phyloP scores from a whole-genome alignment of 1,140 invertebrate species.

The Drosophila cardini region DNA sequence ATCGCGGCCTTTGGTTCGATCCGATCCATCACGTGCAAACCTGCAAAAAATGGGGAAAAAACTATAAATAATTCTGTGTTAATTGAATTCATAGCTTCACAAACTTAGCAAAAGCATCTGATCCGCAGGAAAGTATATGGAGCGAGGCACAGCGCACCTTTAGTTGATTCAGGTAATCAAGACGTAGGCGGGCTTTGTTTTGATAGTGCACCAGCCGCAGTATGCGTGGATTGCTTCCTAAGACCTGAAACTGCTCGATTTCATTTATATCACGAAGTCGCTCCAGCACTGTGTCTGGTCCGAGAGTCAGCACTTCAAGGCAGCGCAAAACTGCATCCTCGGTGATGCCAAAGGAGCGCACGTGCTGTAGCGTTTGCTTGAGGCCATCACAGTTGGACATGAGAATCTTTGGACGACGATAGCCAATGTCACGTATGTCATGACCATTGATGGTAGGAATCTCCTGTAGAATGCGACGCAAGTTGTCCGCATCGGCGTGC shows the following conservation, averaged over 20 bases:
- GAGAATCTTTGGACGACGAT: slow-evolving; percentile 86
- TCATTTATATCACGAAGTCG: slow-evolving; percentile 85
- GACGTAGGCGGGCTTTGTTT: slow-evolving; percentile 85
- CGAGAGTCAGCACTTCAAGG: slow-evolving; percentile 86
- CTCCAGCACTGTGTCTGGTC: slow-evolving; percentile 85
- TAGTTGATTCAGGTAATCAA: slow-evolving; percentile 86
- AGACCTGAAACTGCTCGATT: slow-evolving; percentile 86
- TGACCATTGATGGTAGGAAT: slow-evolving; percentile 85
- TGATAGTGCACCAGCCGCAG: slow-evolving; percentile 86
- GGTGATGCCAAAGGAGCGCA: slow-evolving; percentile 85
- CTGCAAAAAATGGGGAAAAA: slow-evolving; percentile 67
- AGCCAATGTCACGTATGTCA: slow-evolving; percentile 85
- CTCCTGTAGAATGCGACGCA: slow-evolving; percentile 85
- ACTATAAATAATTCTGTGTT: not conserved
- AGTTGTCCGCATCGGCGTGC: slow-evolving; percentile 85
- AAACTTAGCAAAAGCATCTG: slow-evolving; percentile 86
- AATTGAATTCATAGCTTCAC: slow-evolving; percentile 39
- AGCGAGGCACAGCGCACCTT: slow-evolving; percentile 86
- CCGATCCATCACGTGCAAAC: slow-evolving; percentile 86
- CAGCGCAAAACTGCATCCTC: slow-evolving; percentile 85
- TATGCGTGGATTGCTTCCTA: slow-evolving; percentile 86
- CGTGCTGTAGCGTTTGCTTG: slow-evolving; percentile 85
- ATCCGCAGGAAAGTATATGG: slow-evolving; percentile 86
- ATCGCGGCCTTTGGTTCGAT: slow-evolving; percentile 86
- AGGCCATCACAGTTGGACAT: slow-evolving; percentile 86